Evolutionary conservation across 2,888 invertebrate species (phyloP), one percentile per base, ranked within the genome.

Genomic region (Eupithecia pulchellata): DNA sequence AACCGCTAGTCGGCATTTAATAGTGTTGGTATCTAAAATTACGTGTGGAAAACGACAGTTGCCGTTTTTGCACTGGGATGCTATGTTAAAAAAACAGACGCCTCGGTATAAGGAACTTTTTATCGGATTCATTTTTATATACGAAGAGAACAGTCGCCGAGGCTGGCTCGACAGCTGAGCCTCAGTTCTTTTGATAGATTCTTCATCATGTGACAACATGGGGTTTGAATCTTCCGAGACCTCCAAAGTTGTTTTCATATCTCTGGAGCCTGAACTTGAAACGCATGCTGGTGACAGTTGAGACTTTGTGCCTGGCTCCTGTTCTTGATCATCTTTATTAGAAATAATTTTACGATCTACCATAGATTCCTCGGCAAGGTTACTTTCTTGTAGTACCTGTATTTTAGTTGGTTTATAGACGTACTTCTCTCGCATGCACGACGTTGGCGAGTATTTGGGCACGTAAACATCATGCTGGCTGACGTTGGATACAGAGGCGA

Each of bases 41-140:
- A 64, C 2, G 74, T 93, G 93, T 0, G 77, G 64, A 58, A 78
- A 92, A 0, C 74, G 70, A 72, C 92, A 92, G 2, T 4, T 36
- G 0, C 14, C 11, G 8, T 79, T 84, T 13, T 81, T 86, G 72
- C 93, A 93, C 9, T 71, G 77, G 0, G 75, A 73, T 9, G 81
- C 63, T 0, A 92, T 57, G 77, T 91, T 81, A 68, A 78, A 89
- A 71, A 87, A 87, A 75, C 93, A 93, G 1, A 85, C 60, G 1
- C 83, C 84, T 27, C 73, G 78, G 57, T 90, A 89, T 0, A 89
- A 64, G 0, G 39, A 1, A 69, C 86, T 89, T 39, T 75, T 79
- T 0, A 75, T 34, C 1, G 77, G 73, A 0, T 64, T 68, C 3
- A 58, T 25, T 1, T 77, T 64, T 64, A 77, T 42, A 29, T 64